A percentile compares a stretch with the other conserved stretches of the same genome.
Evolutionary conservation across 2,888 invertebrate genomes (phyloP).

Genomic region (Drosophila fulvimacula): DNA sequence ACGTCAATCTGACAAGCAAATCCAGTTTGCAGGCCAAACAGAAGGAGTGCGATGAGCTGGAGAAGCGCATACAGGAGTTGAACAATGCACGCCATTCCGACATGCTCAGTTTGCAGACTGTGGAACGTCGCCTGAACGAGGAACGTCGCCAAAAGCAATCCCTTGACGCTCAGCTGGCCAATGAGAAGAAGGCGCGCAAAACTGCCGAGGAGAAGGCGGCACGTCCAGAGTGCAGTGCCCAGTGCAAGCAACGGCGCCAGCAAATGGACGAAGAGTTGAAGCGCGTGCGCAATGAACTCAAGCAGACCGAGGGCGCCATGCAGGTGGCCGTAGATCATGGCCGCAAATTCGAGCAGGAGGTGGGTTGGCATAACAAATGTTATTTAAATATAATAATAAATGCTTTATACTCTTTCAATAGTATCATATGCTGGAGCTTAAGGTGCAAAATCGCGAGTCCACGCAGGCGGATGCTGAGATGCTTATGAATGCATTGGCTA

Average conservation of each 20-base stretch:
- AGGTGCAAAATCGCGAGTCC: slow-evolving; percentile 83
- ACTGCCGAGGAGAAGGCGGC: slow-evolving; percentile 85
- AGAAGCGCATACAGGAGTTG: slow-evolving; percentile 92
- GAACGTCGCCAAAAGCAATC: slow-evolving; percentile 92
- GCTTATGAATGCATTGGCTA: slow-evolving; percentile 91
- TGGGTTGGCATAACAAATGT: slow-evolving; percentile 32
- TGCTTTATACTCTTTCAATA: slow-evolving; percentile 31
- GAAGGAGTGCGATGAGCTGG: slow-evolving; percentile 93
- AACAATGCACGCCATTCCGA: slow-evolving; percentile 91
- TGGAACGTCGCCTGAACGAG: slow-evolving; percentile 92
- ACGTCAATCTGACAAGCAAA: slow-evolving; percentile 88
- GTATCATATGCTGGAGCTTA: slow-evolving; percentile 84
- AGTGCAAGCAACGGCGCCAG: slow-evolving; percentile 88
- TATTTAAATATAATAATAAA: background rate
- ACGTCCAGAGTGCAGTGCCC: slow-evolving; percentile 88
- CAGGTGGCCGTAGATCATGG: slow-evolving; percentile 84
- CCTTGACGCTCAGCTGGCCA: slow-evolving; percentile 90
- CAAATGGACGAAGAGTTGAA: slow-evolving; percentile 90
- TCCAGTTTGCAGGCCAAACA: slow-evolving; percentile 91
- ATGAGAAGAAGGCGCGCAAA: slow-evolving; percentile 90
- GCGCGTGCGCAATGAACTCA: slow-evolving; percentile 88
- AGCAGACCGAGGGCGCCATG: slow-evolving; percentile 88
- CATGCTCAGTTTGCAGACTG: slow-evolving; percentile 89
- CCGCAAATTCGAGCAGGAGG: slow-evolving; percentile 84
- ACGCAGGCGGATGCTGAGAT: slow-evolving; percentile 88